Evolutionary conservation across 2,113 vertebrate genomes (phyloP), one percentile per base, ranked within the genome.

Genomic region (Empidonax traillii): DNA sequence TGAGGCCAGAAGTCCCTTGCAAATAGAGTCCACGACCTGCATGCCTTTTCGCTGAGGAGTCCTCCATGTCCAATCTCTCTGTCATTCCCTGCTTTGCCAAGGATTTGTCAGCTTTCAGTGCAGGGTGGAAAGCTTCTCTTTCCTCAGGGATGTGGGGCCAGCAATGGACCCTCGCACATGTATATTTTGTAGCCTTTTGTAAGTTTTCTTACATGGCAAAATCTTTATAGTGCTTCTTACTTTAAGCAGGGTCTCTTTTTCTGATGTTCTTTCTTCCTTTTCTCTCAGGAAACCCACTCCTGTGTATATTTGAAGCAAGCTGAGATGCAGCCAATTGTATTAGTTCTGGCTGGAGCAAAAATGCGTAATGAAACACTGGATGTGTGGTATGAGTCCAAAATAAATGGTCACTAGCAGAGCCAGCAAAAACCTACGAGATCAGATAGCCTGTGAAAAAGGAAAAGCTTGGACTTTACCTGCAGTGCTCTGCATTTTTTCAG

Each of bases 311-410:
- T 65, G 83, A 92, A 93, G 83, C 76, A 85, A 94, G 47, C 92
- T 89, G 93, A 90, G 96, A 95, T 90, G 52, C 65, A 84, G 92
- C 56, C 93, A 94, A 58, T 95, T 94, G 47, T 96, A 56, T 96
- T 93, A 90, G 92, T 66, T 92, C 92, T 94, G 94, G 83, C 92
- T 68, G 77, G 47, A 94, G 76, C 27, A 95, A 96, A 94, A 94
- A 78, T 75, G 83, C 47, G 16, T 88, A 67, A 93, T 86, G 92
- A 95, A 96, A 92, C 37, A 27, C 52, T 92, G 92, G 68, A 72
- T 92, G 61, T 87, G 88, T 90, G 85, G 72, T 94, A 52, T 13
- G 63, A 94, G 65, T 91, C 88, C 96, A 95, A 96, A 95, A 86
- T 92, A 96, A 96, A 94, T 92, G 92, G 88, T 89, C 94, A 86